Conservation (phyloP, 2,797 vertebrate genomes). For the Cygnus olor region DNA sequence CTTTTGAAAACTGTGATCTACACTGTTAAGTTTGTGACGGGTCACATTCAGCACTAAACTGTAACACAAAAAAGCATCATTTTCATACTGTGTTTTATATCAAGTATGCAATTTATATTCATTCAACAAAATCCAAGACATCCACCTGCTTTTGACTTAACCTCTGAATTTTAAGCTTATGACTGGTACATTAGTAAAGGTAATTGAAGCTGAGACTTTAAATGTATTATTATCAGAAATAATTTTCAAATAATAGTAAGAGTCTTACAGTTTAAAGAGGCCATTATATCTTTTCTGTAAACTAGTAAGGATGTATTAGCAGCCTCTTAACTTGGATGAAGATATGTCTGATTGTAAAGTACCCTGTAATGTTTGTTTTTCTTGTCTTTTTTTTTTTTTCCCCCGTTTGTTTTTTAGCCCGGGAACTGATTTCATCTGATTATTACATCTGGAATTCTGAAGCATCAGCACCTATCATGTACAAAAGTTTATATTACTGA, state of each 20-base stretch:
- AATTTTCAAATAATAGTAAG: constrained; percentile 62
- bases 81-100: not conserved
- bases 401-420: constrained; percentile 78
- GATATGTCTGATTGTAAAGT: constrained; percentile 27
- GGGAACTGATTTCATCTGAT: constrained; percentile 90
- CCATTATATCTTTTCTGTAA: constrained; percentile 57
- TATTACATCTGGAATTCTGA: constrained; percentile 98
- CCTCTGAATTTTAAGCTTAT: constrained; percentile 62
- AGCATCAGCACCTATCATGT: constrained; percentile 85
- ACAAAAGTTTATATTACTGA: constrained; percentile 71
- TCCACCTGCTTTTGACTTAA: constrained; percentile 63
- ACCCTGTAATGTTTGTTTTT: constrained; percentile 38
- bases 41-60: not conserved
- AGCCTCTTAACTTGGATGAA: constrained; percentile 41
- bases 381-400: not conserved
- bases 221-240: constrained; percentile 59
- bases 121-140: constrained; percentile 40
- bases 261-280: constrained; percentile 54
- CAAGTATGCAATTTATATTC: constrained; percentile 28
- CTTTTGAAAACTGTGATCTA: not conserved
- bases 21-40: not conserved
- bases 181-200: constrained; percentile 56
- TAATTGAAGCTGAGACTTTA: constrained; percentile 63
- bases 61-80: not conserved
- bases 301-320: constrained; percentile 54